A percentile compares a stretch with the other conserved stretches of the same genome.
Conservation (phyloP, 2,888 invertebrate species). For the Sisyra terminalis region DNA sequence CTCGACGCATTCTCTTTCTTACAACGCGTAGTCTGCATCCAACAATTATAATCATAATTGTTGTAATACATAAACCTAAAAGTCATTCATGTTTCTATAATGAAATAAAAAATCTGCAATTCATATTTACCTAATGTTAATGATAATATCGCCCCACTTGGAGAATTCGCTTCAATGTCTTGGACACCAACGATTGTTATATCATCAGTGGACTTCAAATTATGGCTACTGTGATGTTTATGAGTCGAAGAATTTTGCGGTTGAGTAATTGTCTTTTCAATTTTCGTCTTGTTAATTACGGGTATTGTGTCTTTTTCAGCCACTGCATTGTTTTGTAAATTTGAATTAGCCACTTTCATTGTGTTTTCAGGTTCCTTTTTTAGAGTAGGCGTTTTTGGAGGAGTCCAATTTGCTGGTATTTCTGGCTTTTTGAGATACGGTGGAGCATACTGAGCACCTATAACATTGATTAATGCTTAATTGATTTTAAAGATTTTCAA, state of each 20-base stretch:
- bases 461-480: no score
- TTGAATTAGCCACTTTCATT: background rate
- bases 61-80: constrained; percentile 62
- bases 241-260: constrained; percentile 9
- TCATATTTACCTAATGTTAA: constrained; percentile 45
- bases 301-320: constrained; percentile 12
- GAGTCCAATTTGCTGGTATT: constrained; percentile 2
- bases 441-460: no score
- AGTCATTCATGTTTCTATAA: constrained; percentile 12
- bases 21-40: constrained; percentile 72
- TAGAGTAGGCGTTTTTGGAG: background rate
- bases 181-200: constrained; percentile 19
- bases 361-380: background rate
- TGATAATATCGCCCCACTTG: constrained; percentile 66
- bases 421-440: background rate
- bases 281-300: constrained; percentile 11
- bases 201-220: constrained; percentile 21
- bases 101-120: background rate
- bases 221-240: background rate
- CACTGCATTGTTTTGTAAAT: constrained; percentile 3
- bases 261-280: constrained; percentile 14
- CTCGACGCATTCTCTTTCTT: constrained; percentile 51
- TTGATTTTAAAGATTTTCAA: no score
- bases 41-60: constrained; percentile 61
- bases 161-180: constrained; percentile 50